Evolutionary conservation across 2,797 vertebrate genomes (phyloP).

Genomic region (Parauchenoglanis ngamensis): DNA sequence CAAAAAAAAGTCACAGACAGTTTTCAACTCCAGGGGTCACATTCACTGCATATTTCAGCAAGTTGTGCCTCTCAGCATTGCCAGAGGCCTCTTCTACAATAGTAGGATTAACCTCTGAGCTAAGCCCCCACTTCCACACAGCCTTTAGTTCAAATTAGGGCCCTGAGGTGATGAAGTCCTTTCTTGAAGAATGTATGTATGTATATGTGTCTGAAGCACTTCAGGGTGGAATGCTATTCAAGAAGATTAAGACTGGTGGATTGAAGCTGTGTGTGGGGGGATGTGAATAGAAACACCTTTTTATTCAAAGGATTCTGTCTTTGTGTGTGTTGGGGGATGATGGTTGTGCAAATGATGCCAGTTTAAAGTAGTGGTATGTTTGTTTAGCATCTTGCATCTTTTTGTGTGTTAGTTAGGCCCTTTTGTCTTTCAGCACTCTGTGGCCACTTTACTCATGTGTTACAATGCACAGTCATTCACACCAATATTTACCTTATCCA

Average conservation of each 20-base stretch:
- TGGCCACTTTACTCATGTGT: background rate
- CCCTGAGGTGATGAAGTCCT: constrained; percentile 53
- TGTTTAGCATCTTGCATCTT: constrained; percentile 46
- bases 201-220: constrained; percentile 29
- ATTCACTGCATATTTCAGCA: constrained; percentile 50
- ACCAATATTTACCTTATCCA: constrained; percentile 14
- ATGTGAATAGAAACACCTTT: constrained; percentile 41
- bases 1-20: constrained; percentile 6
- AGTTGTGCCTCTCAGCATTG: constrained; percentile 21
- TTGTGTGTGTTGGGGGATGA: constrained; percentile 13
- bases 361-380: constrained; percentile 43
- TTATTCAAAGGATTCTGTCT: constrained; percentile 5
- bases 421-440: constrained; percentile 41
- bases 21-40: constrained; percentile 45
- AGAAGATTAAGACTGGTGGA: constrained; percentile 30
- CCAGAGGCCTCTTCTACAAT: constrained; percentile 51
- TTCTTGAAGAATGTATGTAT: constrained; percentile 39
- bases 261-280: constrained; percentile 32
- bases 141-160: constrained; percentile 42
- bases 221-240: constrained; percentile 54
- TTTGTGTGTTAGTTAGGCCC: constrained; percentile 38
- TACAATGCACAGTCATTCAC: constrained; percentile 5
- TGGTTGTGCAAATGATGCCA: constrained; percentile 23
- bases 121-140: constrained; percentile 55
- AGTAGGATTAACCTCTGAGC: constrained; percentile 52